Conservation (phyloP, 2,113 vertebrate genomes). For the Xenotilapia caudafasciata region DNA sequence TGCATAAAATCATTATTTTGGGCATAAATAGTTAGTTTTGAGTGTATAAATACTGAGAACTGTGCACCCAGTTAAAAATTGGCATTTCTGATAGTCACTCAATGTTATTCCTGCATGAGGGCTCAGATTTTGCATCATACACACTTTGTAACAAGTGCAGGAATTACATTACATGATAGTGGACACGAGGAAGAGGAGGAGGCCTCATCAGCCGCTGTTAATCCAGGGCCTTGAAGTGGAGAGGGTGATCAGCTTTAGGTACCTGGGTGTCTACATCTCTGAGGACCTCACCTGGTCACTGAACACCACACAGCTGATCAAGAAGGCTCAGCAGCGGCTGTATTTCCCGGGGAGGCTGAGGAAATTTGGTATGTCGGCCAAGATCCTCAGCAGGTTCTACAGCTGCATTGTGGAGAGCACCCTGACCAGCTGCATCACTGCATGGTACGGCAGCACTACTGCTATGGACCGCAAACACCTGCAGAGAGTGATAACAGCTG, state of each 20-base stretch:
- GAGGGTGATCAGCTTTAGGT: neutral
- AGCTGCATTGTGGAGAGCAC: neutral
- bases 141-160: neutral
- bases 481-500: neutral
- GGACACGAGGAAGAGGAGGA: neutral
- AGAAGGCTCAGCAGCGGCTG: neutral
- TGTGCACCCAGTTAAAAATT: neutral
- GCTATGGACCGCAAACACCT: fast-evolving
- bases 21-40: neutral
- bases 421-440: neutral
- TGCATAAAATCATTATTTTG: neutral
- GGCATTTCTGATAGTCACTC: neutral
- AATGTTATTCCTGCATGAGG: neutral
- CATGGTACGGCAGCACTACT: neutral
- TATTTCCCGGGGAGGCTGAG: neutral
- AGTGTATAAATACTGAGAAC: neutral
- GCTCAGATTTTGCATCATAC: neutral
- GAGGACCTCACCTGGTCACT: neutral
- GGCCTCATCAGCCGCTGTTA: neutral
- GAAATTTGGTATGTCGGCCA: neutral
- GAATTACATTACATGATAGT: neutral
- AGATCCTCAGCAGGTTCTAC: neutral
- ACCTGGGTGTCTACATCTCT: neutral
- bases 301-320: neutral
- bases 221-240: neutral